Base-by-base conservation (phyloP, 1,140 invertebrate species). In the Zaprionus kolodkinae region DNA sequence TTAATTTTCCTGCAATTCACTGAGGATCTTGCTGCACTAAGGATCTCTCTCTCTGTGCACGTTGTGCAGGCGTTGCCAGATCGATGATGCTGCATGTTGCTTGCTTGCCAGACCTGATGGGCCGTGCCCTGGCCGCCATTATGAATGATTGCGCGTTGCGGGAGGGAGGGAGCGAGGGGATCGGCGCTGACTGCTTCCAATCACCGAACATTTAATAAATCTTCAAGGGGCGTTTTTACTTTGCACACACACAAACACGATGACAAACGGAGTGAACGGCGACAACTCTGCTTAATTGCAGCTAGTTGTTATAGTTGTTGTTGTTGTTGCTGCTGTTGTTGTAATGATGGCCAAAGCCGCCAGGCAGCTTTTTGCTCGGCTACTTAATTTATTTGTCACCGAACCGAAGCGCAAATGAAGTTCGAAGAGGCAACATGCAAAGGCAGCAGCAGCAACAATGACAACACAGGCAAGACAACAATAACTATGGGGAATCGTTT, bases 371-470 rank as follows among this genome's bases (percentile, higher is more conserved):
- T 74, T 84, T 70, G 57, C 71, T 35, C 45, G 52, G 77, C 83
- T 86, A 88, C 84, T 87, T 87, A 80, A 88, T 88, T 88, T 87
- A 87, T 87, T 88, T 87, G 84, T 87, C 83, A 87, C 83, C 84
- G 83, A 87, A 87, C 83, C 83, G 84, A 87, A 83, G 83, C 83
- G 80, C 83, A 88, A 87, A 88, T 87, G 83, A 88, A 88, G 83
- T 87, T 87, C 83, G 83, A 88, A 83, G 61, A 79, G 75, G 50
- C 25, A 72, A 68, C 66, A 70, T 68, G 71, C 63, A 50, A 76
- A 50, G 43, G 59, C 78, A 73, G 54, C 62, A 81, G 62, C 66
- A 71, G 57, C 70, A 63, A 63, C 56, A 66, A 72, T 55, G 38
- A 65, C 66, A 77, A 64, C 66, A 80, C 59, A 21, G 67, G n/a